Conservation (phyloP, 2,888 invertebrate genomes). For the Neocrepidodera transversa region DNA sequence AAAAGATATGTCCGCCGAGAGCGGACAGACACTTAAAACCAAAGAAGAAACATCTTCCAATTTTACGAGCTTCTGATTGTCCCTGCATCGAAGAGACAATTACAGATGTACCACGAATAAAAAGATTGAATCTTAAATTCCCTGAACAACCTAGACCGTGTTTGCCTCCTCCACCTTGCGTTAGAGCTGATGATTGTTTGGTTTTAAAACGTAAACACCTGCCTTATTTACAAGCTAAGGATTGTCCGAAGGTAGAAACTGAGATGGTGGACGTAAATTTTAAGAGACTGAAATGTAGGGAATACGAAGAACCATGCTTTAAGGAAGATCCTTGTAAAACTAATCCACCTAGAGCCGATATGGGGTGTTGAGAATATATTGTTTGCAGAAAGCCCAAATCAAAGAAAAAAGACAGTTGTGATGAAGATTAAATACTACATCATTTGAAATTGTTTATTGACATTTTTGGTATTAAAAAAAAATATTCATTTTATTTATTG, state of each 20-base stretch:
- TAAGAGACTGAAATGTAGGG: slow-evolving; percentile 39
- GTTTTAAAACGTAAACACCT: slow-evolving; percentile 33
- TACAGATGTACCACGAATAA: slow-evolving; percentile 32
- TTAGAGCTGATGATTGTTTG: slow-evolving; percentile 39
- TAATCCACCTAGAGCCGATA: slow-evolving; percentile 41
- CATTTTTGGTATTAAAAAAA: too few relatives aligned
- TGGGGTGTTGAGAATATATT: slow-evolving; percentile 47
- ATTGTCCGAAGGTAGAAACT: slow-evolving; percentile 46
- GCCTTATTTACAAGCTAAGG: slow-evolving; percentile 39
- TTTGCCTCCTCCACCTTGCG: slow-evolving; percentile 16
- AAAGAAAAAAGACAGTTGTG: not conserved
- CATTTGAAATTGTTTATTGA: too few relatives aligned
- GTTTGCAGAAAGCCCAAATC: slow-evolving; percentile 14
- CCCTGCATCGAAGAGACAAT: slow-evolving; percentile 42
- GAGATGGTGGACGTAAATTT: slow-evolving; percentile 40
- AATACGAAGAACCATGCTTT: slow-evolving; percentile 31
- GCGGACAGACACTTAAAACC: slow-evolving; percentile 32
- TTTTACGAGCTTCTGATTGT: slow-evolving; percentile 40
- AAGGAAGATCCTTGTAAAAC: slow-evolving; percentile 29
- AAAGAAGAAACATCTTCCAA: slow-evolving; percentile 35
- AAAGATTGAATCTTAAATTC: slow-evolving; percentile 35
- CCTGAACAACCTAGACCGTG: slow-evolving; percentile 37
- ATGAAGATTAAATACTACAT: too few relatives aligned
- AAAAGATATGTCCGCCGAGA: slow-evolving; percentile 21
- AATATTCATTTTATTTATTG: too few relatives aligned